A percentile compares a stretch with the other conserved stretches of the same genome.
These are phyloP conservation scores for Sialis lutaria DNA, from an alignment of 2,888 invertebrate genomes.

Conservation along the genomic window DNA sequence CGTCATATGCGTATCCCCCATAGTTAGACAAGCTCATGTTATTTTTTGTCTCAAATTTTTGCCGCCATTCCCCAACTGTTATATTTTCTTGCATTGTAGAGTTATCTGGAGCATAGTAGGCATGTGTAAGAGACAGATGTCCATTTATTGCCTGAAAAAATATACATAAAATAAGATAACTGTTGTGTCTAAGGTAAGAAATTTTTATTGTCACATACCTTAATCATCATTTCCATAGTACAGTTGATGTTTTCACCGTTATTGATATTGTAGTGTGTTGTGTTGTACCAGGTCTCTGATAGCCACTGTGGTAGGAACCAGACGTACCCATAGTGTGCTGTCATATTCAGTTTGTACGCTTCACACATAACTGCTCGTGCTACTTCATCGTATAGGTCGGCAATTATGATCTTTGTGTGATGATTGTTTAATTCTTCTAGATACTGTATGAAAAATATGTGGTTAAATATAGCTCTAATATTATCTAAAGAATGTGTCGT, in stretches of 20 bases:
- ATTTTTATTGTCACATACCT: constrained; percentile 17
- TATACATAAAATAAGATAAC: neutral
- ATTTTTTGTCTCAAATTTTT: constrained; percentile 23
- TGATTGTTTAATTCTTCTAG: constrained; percentile 44
- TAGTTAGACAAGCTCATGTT: constrained; percentile 32
- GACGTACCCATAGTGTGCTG: constrained; percentile 51
- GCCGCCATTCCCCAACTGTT: constrained; percentile 44
- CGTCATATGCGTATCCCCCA: constrained; percentile 64
- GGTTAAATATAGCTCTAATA: neutral
- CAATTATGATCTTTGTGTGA: constrained; percentile 59
- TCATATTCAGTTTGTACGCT: constrained; percentile 52
- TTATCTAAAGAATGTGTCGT: neutral
- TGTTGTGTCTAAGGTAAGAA: no score
- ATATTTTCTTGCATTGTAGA: constrained; percentile 43
- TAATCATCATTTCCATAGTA: constrained; percentile 39
- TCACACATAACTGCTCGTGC: constrained; percentile 68
- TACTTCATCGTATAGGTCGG: constrained; percentile 57
- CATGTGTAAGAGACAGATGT: constrained; percentile 50
- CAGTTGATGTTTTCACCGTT: constrained; percentile 34
- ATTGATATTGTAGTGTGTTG: constrained; percentile 27
- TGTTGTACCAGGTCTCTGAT: constrained; percentile 40
- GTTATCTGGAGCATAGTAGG: constrained; percentile 43
- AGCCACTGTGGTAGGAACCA: constrained; percentile 77
- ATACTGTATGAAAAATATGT: constrained; percentile 29
- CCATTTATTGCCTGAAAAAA: constrained; percentile 44